Evolutionary conservation across 2,888 invertebrate species (phyloP).

Genomic region (Hydropsyche betteni): DNA sequence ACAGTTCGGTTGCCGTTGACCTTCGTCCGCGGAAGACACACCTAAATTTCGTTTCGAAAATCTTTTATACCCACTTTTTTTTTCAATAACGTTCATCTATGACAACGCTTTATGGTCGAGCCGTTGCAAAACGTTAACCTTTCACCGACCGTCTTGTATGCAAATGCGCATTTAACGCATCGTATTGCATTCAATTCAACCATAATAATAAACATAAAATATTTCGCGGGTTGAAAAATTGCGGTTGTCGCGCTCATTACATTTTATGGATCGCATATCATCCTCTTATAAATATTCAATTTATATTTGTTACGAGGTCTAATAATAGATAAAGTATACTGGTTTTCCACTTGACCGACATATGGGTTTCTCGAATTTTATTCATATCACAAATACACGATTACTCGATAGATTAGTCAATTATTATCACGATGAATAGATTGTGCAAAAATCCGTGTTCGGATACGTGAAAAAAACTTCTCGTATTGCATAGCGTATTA

Average conservation of each 20-base stretch:
- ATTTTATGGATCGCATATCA: too few relatives aligned
- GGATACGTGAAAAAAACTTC: too few relatives aligned
- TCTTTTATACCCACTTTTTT: not conserved
- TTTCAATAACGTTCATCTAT: not conserved
- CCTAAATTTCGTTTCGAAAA: slow-evolving; percentile 18
- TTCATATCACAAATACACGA: too few relatives aligned
- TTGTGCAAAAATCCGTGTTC: too few relatives aligned
- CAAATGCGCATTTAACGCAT: slow-evolving; percentile 18
- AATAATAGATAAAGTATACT: not conserved
- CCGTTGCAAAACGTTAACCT: slow-evolving; percentile 7
- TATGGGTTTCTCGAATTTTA: too few relatives aligned
- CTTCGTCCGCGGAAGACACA: slow-evolving; percentile 14
- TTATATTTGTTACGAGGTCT: not conserved
- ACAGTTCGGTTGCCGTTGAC: slow-evolving; percentile 23
- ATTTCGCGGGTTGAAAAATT: too few relatives aligned
- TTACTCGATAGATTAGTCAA: too few relatives aligned
- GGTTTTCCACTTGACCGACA: not conserved
- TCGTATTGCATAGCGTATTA: too few relatives aligned
- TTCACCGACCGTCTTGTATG: slow-evolving; percentile 19
- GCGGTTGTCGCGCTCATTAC: too few relatives aligned
- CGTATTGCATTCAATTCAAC: too few relatives aligned
- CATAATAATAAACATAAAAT: too few relatives aligned
- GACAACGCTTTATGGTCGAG: not conserved
- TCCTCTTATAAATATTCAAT: not conserved
- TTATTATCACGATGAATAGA: too few relatives aligned